Evolutionary conservation across 2,888 invertebrate species (phyloP), one percentile per base, ranked within the genome.

Genomic region (Ennomos erosarius): DNA sequence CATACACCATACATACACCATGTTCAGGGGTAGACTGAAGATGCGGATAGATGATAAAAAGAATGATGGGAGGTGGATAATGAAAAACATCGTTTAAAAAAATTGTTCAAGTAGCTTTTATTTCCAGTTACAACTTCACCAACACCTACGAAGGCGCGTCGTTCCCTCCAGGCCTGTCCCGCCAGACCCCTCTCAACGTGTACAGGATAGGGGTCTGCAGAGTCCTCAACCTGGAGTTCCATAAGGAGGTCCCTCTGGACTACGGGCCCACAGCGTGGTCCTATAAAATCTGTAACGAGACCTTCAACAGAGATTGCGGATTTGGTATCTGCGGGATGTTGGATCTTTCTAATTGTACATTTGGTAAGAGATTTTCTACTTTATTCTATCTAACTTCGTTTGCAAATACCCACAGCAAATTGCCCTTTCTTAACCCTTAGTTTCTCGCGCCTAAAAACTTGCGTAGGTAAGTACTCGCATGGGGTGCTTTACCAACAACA

Each of bases 181-280:
- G 88, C 44, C 92, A 89, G 0, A 89, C 88, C 0, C 81, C 84
- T 0, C 92, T 97, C 67, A 85, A 93, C 13, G 78, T 97, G 8
- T 98, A 95, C 82, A 93, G 97, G 36, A 94, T 95, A 65, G 94
- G 96, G 0, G 95, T 97, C 78, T 98, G 98, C 78, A 93, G 96
- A 52, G 93, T 95, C 0, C 75, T 97, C 43, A 94, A 84, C 67
- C 60, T 88, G 44, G 74, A 82, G 37, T 85, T 78, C 62, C 61
- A 71, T 0, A 73, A 70, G 0, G 75, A 67, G 10, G 68, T 62
- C 33, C 60, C 55, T 8, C 74, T 79, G 70, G 77, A 82, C 8
- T 86, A 81, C 35, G 96, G 96, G 0, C 87, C 95, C 0, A 88
- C 93, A 4, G 95, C 93, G 0, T 93, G 93, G 69, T 85, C 93